Evolutionary conservation across 2,113 vertebrate genomes (phyloP).

Genomic region (Mustelus asterias): DNA sequence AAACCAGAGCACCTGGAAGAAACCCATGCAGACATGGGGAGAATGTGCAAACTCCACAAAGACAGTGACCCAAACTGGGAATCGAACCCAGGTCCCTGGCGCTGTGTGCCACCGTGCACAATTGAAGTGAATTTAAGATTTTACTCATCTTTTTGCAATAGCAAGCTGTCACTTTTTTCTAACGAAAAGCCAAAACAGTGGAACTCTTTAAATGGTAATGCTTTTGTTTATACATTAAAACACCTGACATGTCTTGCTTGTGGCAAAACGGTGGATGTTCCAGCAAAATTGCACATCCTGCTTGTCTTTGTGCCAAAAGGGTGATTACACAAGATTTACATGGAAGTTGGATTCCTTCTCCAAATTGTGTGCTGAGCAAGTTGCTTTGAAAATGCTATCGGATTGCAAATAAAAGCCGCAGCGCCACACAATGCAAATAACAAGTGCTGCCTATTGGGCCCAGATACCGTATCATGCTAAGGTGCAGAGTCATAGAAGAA

Average conservation of each 20-base stretch:
- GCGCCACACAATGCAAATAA: neutral
- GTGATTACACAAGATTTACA: neutral
- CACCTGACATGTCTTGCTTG: neutral
- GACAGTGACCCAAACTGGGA: too few species aligned
- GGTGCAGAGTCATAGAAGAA: neutral
- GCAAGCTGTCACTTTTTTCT: neutral
- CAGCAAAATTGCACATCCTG: neutral
- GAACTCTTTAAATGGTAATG: neutral
- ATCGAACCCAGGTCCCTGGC: too few species aligned
- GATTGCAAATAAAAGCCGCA: neutral
- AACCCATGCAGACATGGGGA: too few species aligned
- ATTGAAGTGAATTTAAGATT: neutral
- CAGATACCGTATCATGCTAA: neutral
- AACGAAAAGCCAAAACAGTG: neutral
- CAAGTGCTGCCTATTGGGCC: neutral
- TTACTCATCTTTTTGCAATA: neutral
- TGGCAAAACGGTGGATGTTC: neutral
- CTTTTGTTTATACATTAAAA: neutral
- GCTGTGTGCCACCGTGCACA: too few species aligned
- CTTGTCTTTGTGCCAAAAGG: neutral
- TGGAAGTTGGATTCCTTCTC: neutral
- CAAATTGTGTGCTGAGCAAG: neutral
- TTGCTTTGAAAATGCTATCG: neutral
- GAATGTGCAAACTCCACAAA: too few species aligned
- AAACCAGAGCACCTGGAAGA: too few species aligned